Evolutionary conservation across 2,113 vertebrate genomes (phyloP).

Genomic region (Melanerpes aurifrons): DNA sequence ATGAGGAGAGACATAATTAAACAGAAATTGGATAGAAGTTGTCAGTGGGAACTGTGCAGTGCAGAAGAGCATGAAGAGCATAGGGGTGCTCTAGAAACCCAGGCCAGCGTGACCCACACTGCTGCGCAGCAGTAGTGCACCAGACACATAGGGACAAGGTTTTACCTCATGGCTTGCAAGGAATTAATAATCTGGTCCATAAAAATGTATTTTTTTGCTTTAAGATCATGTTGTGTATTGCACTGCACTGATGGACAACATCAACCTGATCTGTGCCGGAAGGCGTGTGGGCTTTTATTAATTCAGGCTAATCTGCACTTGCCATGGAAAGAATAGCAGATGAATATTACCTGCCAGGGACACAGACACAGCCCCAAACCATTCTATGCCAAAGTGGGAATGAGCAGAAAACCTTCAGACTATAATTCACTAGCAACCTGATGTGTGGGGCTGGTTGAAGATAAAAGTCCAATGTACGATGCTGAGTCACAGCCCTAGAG

Average conservation of each 20-base stretch:
- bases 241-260: fast-evolving
- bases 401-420: not conserved
- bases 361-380: not conserved
- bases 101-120: not conserved
- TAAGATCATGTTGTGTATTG: not conserved
- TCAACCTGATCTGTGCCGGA: not conserved
- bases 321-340: fast-evolving
- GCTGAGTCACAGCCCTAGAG: fast-evolving
- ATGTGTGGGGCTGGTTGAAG: fast-evolving
- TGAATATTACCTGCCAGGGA: not conserved
- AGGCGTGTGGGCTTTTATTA: not conserved
- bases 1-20: fast-evolving
- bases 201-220: not conserved
- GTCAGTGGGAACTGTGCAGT: not conserved
- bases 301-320: not conserved
- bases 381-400: fast-evolving
- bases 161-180: not conserved
- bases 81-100: not conserved
- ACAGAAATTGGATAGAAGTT: not conserved
- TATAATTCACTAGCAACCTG: not conserved
- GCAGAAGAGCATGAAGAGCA: not conserved
- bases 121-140: fast-evolving
- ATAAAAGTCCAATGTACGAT: fast-evolving
- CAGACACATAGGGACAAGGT: not conserved
- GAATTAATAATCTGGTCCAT: not conserved